Conservation (phyloP, 2,888 invertebrate species). For the Platycnemis pennipes region DNA sequence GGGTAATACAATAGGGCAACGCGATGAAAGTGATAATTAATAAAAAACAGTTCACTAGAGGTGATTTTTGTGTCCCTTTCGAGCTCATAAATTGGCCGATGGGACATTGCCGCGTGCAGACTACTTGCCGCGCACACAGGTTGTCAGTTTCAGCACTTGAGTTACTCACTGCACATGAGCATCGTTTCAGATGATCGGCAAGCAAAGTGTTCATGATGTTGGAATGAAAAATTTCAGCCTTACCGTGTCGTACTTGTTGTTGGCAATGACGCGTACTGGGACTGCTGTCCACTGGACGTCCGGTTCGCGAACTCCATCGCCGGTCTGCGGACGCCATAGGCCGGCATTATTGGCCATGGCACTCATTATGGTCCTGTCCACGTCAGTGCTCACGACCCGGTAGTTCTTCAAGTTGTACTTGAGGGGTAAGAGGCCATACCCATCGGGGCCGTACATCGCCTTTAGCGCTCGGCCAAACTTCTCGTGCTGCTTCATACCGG, state of each 20-base stretch:
- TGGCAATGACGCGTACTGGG: background rate
- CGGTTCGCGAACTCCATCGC: background rate
- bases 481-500: slow-evolving; percentile 18
- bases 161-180: no score
- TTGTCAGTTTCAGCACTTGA: no score
- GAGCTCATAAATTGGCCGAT: no score
- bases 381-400: background rate
- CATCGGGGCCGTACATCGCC: background rate
- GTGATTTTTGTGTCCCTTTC: no score
- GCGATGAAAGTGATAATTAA: no score
- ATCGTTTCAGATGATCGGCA: no score
- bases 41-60: no score
- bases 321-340: background rate
- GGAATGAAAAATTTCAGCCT: background rate
- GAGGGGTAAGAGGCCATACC: background rate
- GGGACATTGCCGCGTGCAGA: no score
- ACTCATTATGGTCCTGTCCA: slow-evolving; percentile 45
- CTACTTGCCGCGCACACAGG: no score
- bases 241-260: slow-evolving; percentile 20
- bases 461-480: background rate
- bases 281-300: slow-evolving; percentile 17
- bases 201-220: no score
- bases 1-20: no score
- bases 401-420: background rate
- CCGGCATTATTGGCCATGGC: slow-evolving; percentile 31